These are phyloP conservation scores for Nasonia oneida DNA, from an alignment of 2,888 invertebrate species.

Conservation along the genomic window DNA sequence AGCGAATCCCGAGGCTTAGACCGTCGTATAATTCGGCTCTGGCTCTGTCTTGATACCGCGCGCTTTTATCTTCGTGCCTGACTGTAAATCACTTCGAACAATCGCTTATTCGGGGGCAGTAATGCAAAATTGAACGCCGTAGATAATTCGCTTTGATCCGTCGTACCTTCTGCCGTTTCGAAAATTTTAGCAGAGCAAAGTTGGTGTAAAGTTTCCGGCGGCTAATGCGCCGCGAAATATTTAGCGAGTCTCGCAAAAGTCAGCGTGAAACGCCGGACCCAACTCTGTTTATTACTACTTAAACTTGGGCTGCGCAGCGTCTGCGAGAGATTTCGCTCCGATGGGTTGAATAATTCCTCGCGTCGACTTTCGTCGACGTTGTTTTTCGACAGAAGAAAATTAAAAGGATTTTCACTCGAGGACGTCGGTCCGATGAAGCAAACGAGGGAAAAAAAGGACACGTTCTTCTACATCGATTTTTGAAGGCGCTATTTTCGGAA, in stretches of 20 bases:
- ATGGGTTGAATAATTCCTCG: neutral
- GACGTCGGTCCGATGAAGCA: neutral
- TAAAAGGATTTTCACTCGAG: neutral
- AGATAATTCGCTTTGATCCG: neutral
- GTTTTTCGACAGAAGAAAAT: neutral
- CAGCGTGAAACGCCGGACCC: neutral
- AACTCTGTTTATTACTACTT: conserved; percentile 23
- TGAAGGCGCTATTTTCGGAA: neutral
- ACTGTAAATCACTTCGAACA: neutral
- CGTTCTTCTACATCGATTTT: conserved; percentile 16
- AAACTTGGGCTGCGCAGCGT: neutral
- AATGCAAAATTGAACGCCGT: neutral
- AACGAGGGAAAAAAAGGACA: conserved; percentile 6
- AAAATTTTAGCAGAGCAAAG: neutral
- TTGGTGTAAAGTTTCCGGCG: neutral
- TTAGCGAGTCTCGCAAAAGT: neutral
- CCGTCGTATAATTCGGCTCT: conserved; percentile 35
- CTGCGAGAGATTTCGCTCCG: neutral
- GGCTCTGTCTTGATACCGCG: neutral
- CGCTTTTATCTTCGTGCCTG: neutral
- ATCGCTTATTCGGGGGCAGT: neutral
- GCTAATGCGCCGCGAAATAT: neutral
- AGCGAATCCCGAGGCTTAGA: conserved; percentile 22
- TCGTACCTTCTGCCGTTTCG: neutral
- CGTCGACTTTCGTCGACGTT: neutral